phyloP scores from a whole-genome alignment of 2,113 vertebrate genomes.

The Stigmatopora argus region DNA sequence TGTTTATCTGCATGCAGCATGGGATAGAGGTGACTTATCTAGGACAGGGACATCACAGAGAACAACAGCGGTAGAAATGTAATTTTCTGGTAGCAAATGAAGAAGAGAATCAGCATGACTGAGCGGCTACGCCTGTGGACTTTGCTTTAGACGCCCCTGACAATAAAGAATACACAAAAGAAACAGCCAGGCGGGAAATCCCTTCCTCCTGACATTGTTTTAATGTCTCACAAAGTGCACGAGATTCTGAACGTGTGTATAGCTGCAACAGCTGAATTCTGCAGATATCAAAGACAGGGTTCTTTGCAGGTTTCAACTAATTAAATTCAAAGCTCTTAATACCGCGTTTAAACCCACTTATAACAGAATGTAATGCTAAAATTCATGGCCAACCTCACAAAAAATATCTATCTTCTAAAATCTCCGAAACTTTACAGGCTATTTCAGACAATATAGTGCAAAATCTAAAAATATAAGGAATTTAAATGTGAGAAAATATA shows the following conservation, averaged over 20 bases:
- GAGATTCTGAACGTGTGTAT: slow-evolving; percentile 23
- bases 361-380: too few relatives aligned
- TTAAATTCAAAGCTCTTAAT: too few relatives aligned
- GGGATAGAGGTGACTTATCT: slow-evolving; percentile 64
- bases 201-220: slow-evolving; percentile 61
- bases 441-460: too few relatives aligned
- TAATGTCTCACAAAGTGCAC: slow-evolving; percentile 37
- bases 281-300: slow-evolving; percentile 46
- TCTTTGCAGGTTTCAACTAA: too few relatives aligned
- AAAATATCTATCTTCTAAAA: too few relatives aligned
- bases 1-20: slow-evolving; percentile 30
- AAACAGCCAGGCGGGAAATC: slow-evolving; percentile 40
- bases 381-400: too few relatives aligned
- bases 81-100: slow-evolving; percentile 55
- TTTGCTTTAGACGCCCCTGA: slow-evolving; percentile 52
- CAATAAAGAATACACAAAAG: slow-evolving; percentile 48
- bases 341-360: too few relatives aligned
- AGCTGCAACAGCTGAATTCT: slow-evolving; percentile 57
- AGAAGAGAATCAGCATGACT: slow-evolving; percentile 45
- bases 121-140: slow-evolving; percentile 60
- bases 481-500: too few relatives aligned
- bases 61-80: slow-evolving; percentile 58
- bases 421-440: too few relatives aligned
- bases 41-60: slow-evolving; percentile 61
- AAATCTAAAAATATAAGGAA: too few relatives aligned